These are phyloP conservation scores for Corythucha ciliata DNA, from an alignment of 2,888 invertebrate genomes.

Conservation along the genomic window DNA sequence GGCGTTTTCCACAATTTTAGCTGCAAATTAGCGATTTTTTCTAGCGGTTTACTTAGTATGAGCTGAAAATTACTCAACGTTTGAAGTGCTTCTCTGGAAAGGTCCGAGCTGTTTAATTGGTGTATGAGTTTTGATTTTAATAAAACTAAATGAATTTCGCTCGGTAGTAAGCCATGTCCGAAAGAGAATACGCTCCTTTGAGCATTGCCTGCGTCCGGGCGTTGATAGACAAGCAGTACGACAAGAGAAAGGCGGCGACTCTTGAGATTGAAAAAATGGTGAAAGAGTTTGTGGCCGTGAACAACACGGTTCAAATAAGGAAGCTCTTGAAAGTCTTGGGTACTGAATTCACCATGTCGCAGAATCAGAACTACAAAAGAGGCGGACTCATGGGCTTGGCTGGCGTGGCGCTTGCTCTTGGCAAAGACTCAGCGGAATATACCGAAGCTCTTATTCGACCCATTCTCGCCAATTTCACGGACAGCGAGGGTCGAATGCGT, in stretches of 20 bases:
- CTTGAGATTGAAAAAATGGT: constrained; percentile 98
- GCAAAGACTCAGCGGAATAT: constrained; percentile 74
- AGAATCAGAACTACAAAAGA: constrained; percentile 87
- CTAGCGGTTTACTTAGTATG: no score
- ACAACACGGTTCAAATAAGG: constrained; percentile 79
- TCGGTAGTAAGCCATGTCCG: no score
- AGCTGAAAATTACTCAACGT: no score
- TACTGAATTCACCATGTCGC: constrained; percentile 84
- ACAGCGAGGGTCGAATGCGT: constrained; percentile 83
- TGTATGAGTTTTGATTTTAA: no score
- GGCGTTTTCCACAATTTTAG: no score
- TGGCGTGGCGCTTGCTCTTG: constrained; percentile 91
- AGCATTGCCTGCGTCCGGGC: constrained; percentile 93
- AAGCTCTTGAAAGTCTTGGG: constrained; percentile 78
- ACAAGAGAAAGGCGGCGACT: constrained; percentile 93
- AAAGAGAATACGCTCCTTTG: constrained; percentile 83
- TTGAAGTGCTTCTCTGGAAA: no score
- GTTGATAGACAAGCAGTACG: constrained; percentile 92
- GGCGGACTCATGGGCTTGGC: constrained; percentile 96
- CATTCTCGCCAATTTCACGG: constrained; percentile 83
- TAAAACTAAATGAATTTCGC: no score
- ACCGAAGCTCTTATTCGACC: constrained; percentile 78
- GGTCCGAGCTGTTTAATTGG: no score
- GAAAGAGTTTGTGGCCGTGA: constrained; percentile 76
- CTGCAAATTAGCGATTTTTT: no score